phyloP scores from a whole-genome alignment of 2,888 invertebrate species.

The Ophioninae sp. region DNA sequence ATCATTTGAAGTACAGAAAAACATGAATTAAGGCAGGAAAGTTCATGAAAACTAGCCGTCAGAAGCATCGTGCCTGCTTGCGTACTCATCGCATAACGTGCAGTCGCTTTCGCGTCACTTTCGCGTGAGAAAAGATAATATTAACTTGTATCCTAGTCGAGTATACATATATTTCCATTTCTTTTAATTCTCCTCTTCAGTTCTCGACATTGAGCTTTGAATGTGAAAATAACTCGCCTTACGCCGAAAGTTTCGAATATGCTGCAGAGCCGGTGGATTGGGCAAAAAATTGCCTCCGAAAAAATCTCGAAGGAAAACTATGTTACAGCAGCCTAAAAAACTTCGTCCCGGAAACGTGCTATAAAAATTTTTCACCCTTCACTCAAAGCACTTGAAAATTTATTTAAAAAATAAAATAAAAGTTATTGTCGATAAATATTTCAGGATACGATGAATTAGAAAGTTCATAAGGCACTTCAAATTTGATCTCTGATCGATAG shows the following conservation, averaged over 20 bases:
- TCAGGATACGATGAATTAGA: background rate
- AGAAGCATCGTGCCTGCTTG: conserved; percentile 8
- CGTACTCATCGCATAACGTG: conserved; percentile 33
- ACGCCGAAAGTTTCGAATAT: conserved; percentile 18
- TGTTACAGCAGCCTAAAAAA: background rate
- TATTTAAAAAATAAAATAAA: background rate
- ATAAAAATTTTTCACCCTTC: background rate
- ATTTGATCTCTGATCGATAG: too few relatives aligned
- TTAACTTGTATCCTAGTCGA: conserved; percentile 50
- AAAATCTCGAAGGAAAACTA: background rate
- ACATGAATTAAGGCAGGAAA: background rate
- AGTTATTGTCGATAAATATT: background rate
- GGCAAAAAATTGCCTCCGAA: conserved; percentile 18
- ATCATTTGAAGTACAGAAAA: too few relatives aligned
- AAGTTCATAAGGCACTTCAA: background rate
- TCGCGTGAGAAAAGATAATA: conserved; percentile 50
- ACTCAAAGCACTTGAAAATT: background rate
- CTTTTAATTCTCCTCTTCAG: background rate
- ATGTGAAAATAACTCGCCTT: conserved; percentile 52
- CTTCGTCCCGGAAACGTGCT: background rate
- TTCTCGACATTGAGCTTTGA: conserved; percentile 36
- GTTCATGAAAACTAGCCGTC: background rate
- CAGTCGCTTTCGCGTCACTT: conserved; percentile 41
- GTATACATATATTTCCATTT: conserved; percentile 28
- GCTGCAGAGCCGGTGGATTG: conserved; percentile 17